These are phyloP conservation scores for Dryas iulia DNA, from an alignment of 1,140 invertebrate genomes.

Conservation along the genomic window DNA sequence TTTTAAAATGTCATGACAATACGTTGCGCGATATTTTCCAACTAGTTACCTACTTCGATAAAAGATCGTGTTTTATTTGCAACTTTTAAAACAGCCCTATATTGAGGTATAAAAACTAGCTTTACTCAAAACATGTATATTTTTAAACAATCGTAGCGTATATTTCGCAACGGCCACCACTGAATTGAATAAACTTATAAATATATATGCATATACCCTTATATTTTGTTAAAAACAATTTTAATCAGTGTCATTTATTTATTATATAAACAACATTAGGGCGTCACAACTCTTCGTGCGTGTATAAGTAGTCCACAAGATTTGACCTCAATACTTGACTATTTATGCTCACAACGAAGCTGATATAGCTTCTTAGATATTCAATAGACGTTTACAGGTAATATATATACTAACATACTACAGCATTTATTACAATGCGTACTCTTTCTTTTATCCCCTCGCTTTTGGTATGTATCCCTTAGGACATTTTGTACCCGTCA, in stretches of 20 bases:
- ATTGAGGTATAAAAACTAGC: background rate
- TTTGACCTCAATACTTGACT: conserved; percentile 67
- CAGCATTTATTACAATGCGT: background rate
- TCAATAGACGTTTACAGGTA: conserved; percentile 39
- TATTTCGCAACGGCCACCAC: background rate
- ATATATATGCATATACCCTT: background rate
- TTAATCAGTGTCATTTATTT: background rate
- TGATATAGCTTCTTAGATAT: conserved; percentile 51
- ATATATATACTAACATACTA: conserved; percentile 7
- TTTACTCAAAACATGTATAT: background rate
- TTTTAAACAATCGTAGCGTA: background rate
- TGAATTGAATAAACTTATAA: background rate
- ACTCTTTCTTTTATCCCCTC: background rate
- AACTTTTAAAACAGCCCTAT: background rate
- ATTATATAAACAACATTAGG: background rate
- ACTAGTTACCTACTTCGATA: background rate
- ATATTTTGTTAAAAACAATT: background rate
- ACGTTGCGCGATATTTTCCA: background rate
- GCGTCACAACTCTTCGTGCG: conserved; percentile 49
- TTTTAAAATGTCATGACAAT: conserved; percentile 34
- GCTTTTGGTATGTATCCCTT: background rate
- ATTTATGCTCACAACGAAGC: conserved; percentile 59
- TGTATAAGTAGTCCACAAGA: conserved; percentile 56
- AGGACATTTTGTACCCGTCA: background rate
- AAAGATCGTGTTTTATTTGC: background rate